These are phyloP conservation scores for Meliscaeva auricollis DNA, from an alignment of 2,888 invertebrate species.

Conservation along the genomic window DNA sequence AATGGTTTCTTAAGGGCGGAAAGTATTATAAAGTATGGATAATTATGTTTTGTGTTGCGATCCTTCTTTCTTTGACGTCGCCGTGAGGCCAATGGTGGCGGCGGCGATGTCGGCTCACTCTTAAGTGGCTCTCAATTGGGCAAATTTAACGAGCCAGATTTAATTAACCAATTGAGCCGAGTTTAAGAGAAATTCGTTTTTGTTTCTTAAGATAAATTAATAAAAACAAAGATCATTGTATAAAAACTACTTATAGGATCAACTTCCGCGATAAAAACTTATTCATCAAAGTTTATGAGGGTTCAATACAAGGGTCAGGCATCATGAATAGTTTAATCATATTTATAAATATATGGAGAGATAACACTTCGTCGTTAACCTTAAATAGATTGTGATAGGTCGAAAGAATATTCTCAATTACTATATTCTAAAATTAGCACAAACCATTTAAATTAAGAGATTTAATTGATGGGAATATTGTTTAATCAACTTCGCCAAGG, in stretches of 20 bases:
- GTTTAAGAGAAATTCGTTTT: neutral
- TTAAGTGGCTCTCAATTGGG: slow-evolving; percentile 37
- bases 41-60: slow-evolving; percentile 65
- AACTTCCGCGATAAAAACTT: neutral
- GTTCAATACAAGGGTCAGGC: neutral
- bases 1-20: slow-evolving; percentile 71
- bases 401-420: too few species aligned
- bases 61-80: slow-evolving; percentile 39
- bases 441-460: too few species aligned
- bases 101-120: slow-evolving; percentile 32
- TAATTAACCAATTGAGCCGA: slow-evolving; percentile 43
- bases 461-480: too few species aligned
- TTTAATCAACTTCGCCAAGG: too few species aligned
- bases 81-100: neutral
- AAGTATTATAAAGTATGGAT: slow-evolving; percentile 68
- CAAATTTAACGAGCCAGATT: slow-evolving; percentile 30
- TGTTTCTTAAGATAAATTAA: neutral
- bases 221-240: slow-evolving; percentile 16
- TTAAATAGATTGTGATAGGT: too few species aligned
- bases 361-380: too few species aligned
- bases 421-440: too few species aligned
- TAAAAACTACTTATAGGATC: neutral
- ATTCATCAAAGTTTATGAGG: neutral
- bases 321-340: neutral
- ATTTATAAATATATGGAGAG: neutral